Evolutionary conservation across 2,888 invertebrate genomes (phyloP).

Genomic region (Oeneis ivallda): DNA sequence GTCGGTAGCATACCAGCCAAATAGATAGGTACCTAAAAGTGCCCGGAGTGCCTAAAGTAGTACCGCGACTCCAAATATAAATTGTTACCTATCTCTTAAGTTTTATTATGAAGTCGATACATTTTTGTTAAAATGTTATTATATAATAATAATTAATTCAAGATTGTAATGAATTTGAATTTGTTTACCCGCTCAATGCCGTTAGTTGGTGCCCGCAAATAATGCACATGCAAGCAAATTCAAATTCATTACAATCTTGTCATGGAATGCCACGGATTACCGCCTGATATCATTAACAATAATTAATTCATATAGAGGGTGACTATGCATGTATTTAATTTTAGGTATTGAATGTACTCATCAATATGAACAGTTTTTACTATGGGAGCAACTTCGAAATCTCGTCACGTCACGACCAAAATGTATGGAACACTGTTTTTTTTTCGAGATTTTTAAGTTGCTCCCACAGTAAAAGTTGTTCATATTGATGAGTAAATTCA

Average conservation of each 20-base stretch:
- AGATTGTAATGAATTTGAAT: conserved; percentile 1
- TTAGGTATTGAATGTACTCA: too few relatives aligned
- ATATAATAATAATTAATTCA: too few relatives aligned
- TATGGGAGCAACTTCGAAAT: too few relatives aligned
- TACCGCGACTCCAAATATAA: conserved; percentile 1
- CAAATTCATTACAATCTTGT: conserved; percentile 1
- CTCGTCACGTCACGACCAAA: too few relatives aligned
- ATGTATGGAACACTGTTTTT: too few relatives aligned
- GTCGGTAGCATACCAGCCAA: conserved; percentile 1
- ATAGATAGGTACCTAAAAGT: conserved; percentile 1
- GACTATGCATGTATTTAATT: not conserved
- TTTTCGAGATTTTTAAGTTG: too few relatives aligned
- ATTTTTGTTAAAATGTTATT: conserved; percentile 1
- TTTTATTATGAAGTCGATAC: conserved; percentile 1
- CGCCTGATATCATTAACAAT: conserved; percentile 1
- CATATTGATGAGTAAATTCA: too few relatives aligned
- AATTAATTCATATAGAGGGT: not conserved
- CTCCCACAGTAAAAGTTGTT: too few relatives aligned
- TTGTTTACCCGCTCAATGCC: conserved; percentile 1
- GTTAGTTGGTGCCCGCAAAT: conserved; percentile 1
- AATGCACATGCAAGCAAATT: conserved; percentile 1
- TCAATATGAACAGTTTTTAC: too few relatives aligned
- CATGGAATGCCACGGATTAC: conserved; percentile 1
- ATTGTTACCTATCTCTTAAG: conserved; percentile 1
- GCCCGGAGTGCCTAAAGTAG: not conserved